These are phyloP conservation scores for Ibidorhyncha struthersii DNA, from an alignment of 2,113 vertebrate genomes.

Conservation along the genomic window DNA sequence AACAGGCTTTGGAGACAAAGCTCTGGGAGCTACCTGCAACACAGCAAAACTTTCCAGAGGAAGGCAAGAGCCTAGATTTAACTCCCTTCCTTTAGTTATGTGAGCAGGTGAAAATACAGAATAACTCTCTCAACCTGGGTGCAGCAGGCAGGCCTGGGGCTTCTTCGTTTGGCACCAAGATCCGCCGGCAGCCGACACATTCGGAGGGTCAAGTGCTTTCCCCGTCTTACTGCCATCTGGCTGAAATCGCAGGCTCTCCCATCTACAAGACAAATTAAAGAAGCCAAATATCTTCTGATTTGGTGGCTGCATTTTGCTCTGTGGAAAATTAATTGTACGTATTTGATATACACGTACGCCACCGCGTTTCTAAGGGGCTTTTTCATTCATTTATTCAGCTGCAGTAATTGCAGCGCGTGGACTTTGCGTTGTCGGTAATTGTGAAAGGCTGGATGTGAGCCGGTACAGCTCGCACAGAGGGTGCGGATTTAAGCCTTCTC, in stretches of 20 bases:
- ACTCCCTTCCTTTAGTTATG: background rate
- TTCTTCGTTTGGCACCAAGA: background rate
- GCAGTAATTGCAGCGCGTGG: rapidly evolving
- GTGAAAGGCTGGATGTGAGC: background rate
- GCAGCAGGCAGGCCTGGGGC: background rate
- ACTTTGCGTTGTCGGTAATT: rapidly evolving
- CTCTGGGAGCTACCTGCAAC: background rate
- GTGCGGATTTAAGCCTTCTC: background rate
- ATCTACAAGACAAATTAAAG: background rate
- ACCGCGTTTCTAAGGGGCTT: rapidly evolving
- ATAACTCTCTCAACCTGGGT: rapidly evolving
- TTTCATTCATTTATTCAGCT: background rate
- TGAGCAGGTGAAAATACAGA: background rate
- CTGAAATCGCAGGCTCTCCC: too few relatives aligned
- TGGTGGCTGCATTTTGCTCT: background rate
- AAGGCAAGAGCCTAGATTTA: background rate
- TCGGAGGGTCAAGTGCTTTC: rapidly evolving
- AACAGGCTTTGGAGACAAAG: background rate
- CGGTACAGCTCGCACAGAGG: background rate
- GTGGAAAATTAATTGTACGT: rapidly evolving
- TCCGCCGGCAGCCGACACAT: rapidly evolving
- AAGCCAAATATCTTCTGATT: background rate
- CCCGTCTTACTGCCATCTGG: rapidly evolving
- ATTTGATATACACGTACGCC: rapidly evolving
- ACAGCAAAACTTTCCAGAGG: background rate